These are phyloP conservation scores for Argya squamiceps DNA, from an alignment of 2,797 vertebrate genomes.

Conservation along the genomic window DNA sequence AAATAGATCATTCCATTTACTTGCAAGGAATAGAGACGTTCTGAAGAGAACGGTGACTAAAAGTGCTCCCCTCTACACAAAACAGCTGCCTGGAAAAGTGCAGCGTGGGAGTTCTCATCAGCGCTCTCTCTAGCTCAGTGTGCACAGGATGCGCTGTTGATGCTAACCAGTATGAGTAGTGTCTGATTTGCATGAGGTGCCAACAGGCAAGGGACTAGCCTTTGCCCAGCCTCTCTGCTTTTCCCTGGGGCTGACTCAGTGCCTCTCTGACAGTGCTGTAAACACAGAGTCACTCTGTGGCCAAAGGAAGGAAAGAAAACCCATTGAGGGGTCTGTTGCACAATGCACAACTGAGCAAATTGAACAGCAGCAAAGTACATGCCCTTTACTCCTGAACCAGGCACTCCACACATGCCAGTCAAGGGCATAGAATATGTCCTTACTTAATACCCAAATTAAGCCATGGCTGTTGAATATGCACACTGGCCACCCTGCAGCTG, in stretches of 20 bases:
- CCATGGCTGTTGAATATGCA: not conserved
- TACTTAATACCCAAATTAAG: not conserved
- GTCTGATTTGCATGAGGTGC: not conserved
- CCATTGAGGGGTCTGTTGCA: not conserved
- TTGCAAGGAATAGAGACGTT: not conserved
- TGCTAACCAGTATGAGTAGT: not conserved
- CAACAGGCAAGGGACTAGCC: not conserved
- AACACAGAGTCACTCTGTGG: not conserved
- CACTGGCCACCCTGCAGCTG: not conserved
- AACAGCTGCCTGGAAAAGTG: not conserved
- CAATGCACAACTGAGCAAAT: not conserved
- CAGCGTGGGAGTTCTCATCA: not conserved
- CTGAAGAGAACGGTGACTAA: conserved; percentile 16
- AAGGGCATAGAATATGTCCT: rapidly evolving
- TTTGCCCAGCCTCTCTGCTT: not conserved
- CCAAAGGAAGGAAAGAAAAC: not conserved
- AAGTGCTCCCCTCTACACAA: not conserved
- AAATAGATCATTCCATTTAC: not conserved
- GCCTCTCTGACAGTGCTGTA: not conserved
- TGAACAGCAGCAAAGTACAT: not conserved
- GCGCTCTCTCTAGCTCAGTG: not conserved
- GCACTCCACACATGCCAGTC: not conserved
- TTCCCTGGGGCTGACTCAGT: not conserved
- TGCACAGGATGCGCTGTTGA: not conserved
- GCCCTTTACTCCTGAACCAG: not conserved